These are phyloP conservation scores for Bucco capensis DNA, from an alignment of 2,113 vertebrate genomes.

Conservation along the genomic window DNA sequence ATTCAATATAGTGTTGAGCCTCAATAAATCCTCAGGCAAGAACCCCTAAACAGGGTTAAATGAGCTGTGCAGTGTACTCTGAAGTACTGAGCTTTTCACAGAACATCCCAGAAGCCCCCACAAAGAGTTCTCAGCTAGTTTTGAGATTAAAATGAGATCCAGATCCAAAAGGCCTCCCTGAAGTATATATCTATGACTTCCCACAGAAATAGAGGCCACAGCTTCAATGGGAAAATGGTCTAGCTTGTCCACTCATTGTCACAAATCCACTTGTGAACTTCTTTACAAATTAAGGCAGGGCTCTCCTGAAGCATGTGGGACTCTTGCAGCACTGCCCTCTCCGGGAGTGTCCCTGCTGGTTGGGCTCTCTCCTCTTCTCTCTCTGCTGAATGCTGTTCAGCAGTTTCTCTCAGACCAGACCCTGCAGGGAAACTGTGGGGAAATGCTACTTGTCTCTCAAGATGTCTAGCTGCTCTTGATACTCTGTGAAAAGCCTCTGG, in stretches of 20 bases:
- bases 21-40: conserved; percentile 68
- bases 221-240: conserved; percentile 11
- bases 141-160: conserved; percentile 50
- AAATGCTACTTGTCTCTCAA: conserved; percentile 86
- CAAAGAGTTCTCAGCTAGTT: conserved; percentile 54
- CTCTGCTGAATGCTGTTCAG: not conserved
- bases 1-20: conserved; percentile 70
- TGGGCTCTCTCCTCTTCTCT: not conserved
- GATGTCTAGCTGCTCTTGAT: conserved; percentile 95
- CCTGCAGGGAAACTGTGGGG: not conserved
- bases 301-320: not conserved
- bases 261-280: not conserved
- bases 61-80: conserved; percentile 67
- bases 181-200: conserved; percentile 45
- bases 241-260: conserved; percentile 2
- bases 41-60: conserved; percentile 64
- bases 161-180: conserved; percentile 57
- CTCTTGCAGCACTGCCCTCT: not conserved
- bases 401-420: conserved; percentile 17
- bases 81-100: conserved; percentile 74
- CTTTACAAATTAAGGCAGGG: not conserved
- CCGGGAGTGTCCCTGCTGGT: not conserved
- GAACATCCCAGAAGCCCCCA: conserved; percentile 65
- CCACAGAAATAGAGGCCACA: conserved; percentile 42
- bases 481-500: conserved; percentile 97